A percentile compares a stretch with the other conserved stretches of the same genome.
These are phyloP conservation scores for Actinopyga echinites DNA, from an alignment of 53 echinoderm and acorn worm genomes.

Conservation along the genomic window DNA sequence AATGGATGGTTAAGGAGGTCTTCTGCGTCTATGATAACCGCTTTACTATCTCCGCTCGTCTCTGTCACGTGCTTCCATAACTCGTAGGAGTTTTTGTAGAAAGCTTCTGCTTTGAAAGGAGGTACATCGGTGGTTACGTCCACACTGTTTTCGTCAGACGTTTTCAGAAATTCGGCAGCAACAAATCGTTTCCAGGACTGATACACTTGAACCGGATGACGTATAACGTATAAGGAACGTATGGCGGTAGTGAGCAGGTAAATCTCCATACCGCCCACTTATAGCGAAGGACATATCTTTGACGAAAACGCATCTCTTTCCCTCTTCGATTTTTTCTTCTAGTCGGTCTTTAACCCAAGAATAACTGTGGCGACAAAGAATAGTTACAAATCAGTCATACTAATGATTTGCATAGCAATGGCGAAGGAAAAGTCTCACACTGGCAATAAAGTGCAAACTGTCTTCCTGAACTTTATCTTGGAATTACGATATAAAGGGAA, in stretches of 20 bases:
- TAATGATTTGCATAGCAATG: too few relatives aligned
- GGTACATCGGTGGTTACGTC: not conserved
- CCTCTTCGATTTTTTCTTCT: not conserved
- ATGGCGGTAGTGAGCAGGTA: not conserved
- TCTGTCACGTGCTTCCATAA: slow-evolving; percentile 7
- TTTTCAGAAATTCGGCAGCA: not conserved
- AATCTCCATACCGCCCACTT: not conserved
- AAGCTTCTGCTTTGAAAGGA: not conserved
- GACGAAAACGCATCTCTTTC: slow-evolving; percentile 1
- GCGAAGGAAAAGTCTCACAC: too few relatives aligned
- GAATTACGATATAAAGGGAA: too few relatives aligned
- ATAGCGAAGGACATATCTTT: slow-evolving; percentile 24
- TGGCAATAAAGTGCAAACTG: too few relatives aligned
- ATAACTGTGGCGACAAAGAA: not conserved
- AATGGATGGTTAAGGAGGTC: slow-evolving; percentile 10
- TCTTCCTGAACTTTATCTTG: too few relatives aligned
- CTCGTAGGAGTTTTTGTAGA: slow-evolving; percentile 6
- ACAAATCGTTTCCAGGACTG: slow-evolving; percentile 13
- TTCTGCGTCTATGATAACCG: slow-evolving; percentile 1
- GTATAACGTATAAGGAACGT: slow-evolving; percentile 37
- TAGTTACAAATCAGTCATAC: too few relatives aligned
- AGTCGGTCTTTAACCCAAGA: slow-evolving; percentile 26
- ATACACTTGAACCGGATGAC: slow-evolving; percentile 10
- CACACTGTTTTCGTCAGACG: not conserved
- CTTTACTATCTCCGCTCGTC: not conserved